These are phyloP conservation scores for Aurelia coerulea DNA, from an alignment of 30 jellyfish, hydroid and myxozoan genomes.

Conservation along the genomic window DNA sequence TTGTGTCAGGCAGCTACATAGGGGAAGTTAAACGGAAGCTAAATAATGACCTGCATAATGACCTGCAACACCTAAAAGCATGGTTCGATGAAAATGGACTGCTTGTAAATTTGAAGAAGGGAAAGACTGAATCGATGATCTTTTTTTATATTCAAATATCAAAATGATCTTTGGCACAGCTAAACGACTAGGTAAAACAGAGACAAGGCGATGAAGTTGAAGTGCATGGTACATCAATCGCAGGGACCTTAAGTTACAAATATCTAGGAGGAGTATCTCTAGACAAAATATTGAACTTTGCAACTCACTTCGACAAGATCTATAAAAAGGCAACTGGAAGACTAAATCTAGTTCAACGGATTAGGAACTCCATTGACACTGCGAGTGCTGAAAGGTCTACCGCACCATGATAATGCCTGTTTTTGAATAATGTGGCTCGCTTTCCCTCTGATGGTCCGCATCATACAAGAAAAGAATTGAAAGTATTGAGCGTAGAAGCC, in stretches of 20 bases:
- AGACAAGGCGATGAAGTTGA: too few species aligned
- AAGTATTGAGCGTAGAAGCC: slow-evolving; percentile 25
- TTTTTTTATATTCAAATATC: not conserved
- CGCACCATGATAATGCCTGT: slow-evolving; percentile 21
- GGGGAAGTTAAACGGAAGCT: too few species aligned
- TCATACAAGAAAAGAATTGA: slow-evolving; percentile 25
- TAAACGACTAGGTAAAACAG: too few species aligned
- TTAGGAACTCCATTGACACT: not conserved
- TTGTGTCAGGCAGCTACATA: not conserved
- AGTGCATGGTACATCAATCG: too few species aligned
- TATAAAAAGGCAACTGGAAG: not conserved
- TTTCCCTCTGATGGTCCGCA: slow-evolving; percentile 21
- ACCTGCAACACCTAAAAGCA: not conserved
- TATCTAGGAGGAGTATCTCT: not conserved
- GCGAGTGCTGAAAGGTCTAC: not conserved
- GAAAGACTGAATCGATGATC: too few species aligned
- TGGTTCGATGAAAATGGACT: too few species aligned
- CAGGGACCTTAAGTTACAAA: too few species aligned
- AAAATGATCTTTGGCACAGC: too few species aligned
- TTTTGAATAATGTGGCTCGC: slow-evolving; percentile 13
- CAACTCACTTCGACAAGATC: not conserved
- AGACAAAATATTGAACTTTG: too few species aligned
- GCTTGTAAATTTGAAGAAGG: too few species aligned
- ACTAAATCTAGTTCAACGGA: not conserved
- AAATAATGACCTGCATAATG: too few species aligned